Evolutionary conservation across 1,140 invertebrate genomes (phyloP).

Genomic region (Macrobrachium rosenbergii): DNA sequence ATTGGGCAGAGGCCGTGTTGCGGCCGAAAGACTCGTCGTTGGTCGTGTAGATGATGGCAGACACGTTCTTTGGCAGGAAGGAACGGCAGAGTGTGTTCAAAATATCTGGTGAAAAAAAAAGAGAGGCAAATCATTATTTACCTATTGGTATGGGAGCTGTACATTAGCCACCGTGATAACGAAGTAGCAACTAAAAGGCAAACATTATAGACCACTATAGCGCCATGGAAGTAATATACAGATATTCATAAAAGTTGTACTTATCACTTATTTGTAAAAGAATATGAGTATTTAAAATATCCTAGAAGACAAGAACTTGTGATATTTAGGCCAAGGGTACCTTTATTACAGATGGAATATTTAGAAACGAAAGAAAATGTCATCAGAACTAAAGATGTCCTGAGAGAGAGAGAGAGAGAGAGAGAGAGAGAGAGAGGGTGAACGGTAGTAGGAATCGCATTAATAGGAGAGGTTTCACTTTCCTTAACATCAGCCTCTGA

Average conservation of each 20-base stretch:
- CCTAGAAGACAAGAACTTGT: not conserved
- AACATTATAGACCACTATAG: too few relatives aligned
- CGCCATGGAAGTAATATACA: not conserved
- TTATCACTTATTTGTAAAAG: too few relatives aligned
- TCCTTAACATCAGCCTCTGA: too few relatives aligned
- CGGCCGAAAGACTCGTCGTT: conserved; percentile 90
- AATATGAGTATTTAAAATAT: too few relatives aligned
- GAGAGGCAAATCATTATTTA: not conserved
- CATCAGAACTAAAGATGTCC: not conserved
- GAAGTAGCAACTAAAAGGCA: not conserved
- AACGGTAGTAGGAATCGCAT: not conserved
- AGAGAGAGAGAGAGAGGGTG: conserved; percentile 34
- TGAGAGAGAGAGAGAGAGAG: conserved; percentile 37
- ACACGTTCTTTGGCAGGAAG: conserved; percentile 89
- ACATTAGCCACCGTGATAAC: not conserved
- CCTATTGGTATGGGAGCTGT: not conserved
- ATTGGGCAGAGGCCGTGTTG: conserved; percentile 92
- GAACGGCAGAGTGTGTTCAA: conserved; percentile 85
- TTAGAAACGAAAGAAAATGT: not conserved
- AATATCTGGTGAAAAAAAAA: conserved; percentile 68
- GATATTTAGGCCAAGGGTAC: not conserved
- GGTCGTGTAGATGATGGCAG: conserved; percentile 93
- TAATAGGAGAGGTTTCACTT: not conserved
- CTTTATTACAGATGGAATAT: not conserved
- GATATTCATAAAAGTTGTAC: too few relatives aligned